Evolutionary conservation across 2,888 invertebrate genomes (phyloP).

Genomic region (Rotaria magnacalcarata): DNA sequence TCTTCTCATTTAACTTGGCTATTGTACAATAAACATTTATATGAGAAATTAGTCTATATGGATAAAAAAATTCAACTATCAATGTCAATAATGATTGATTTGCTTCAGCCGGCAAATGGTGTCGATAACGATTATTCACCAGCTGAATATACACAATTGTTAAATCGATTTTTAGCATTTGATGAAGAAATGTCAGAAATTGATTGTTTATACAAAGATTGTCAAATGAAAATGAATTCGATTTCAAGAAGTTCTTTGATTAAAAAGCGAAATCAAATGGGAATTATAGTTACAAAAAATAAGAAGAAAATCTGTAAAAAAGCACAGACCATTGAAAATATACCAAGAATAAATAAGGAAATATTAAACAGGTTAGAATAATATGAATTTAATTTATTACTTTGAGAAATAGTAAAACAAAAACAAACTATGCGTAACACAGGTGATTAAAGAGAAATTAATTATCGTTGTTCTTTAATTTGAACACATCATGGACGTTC

Average conservation of each 20-base stretch:
- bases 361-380: too few relatives aligned
- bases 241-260: neutral
- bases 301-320: neutral
- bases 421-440: too few relatives aligned
- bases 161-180: constrained; percentile 16
- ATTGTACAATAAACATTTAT: constrained; percentile 30
- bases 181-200: constrained; percentile 31
- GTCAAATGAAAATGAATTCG: neutral
- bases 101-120: neutral
- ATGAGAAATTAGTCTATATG: constrained; percentile 35
- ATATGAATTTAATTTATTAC: too few relatives aligned
- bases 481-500: too few relatives aligned
- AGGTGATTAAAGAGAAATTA: too few relatives aligned
- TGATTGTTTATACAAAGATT: constrained; percentile 15
- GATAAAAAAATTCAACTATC: constrained; percentile 18
- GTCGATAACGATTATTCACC: neutral
- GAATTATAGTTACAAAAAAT: neutral
- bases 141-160: constrained; percentile 22
- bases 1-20: constrained; percentile 11
- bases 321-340: too few relatives aligned
- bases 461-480: too few relatives aligned
- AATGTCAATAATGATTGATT: constrained; percentile 25
- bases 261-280: neutral
- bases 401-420: too few relatives aligned
- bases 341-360: too few relatives aligned